These are phyloP conservation scores for Drosophila tani DNA, from an alignment of 1,140 invertebrate species.

Conservation along the genomic window DNA sequence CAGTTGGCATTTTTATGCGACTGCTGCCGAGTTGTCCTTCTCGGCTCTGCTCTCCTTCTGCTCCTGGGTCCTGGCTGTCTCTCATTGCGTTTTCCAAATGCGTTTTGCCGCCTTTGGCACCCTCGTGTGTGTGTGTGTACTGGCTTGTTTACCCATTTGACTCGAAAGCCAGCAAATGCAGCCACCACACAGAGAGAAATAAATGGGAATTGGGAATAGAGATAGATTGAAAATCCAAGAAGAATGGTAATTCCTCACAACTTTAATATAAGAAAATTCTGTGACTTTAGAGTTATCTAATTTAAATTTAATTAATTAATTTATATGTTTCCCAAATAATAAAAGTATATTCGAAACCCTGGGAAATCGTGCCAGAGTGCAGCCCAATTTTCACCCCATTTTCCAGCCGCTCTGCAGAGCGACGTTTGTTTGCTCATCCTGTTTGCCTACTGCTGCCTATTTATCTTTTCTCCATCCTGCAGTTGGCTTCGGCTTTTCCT, in stretches of 20 bases:
- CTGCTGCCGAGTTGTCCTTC: not conserved
- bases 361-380: not conserved
- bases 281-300: too few species aligned
- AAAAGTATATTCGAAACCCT: not conserved
- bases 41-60: not conserved
- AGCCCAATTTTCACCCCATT: slow-evolving; percentile 5
- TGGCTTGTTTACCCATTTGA: slow-evolving; percentile 58
- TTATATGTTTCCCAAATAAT: not conserved
- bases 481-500: slow-evolving; percentile 41
- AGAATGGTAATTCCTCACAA: too few species aligned
- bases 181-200: slow-evolving; percentile 1
- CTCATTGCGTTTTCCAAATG: slow-evolving; percentile 77
- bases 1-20: slow-evolving; percentile 77
- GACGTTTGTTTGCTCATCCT: slow-evolving; percentile 67
- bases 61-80: slow-evolving; percentile 13
- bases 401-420: slow-evolving; percentile 7
- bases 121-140: slow-evolving; percentile 19
- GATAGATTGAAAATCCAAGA: too few species aligned
- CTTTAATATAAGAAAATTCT: too few species aligned
- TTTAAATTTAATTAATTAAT: too few species aligned
- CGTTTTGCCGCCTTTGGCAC: slow-evolving; percentile 71
- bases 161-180: slow-evolving; percentile 39
- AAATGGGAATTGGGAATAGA: accelerated
- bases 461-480: slow-evolving; percentile 64
- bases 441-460: slow-evolving; percentile 81